These are phyloP conservation scores for Pionites leucogaster DNA, from an alignment of 2,113 vertebrate species.

Conservation along the genomic window DNA sequence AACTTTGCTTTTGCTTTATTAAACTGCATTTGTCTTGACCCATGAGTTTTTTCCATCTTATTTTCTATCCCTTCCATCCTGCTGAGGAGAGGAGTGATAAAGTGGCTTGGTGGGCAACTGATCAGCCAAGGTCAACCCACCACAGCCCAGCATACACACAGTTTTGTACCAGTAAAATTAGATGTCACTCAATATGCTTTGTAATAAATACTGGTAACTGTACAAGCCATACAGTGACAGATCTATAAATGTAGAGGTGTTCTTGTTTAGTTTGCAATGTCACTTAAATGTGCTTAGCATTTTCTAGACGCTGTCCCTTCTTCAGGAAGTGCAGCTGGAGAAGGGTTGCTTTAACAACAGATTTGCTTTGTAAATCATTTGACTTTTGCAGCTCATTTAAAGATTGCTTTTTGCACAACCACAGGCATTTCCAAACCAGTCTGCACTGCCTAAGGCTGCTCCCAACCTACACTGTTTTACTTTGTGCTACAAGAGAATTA, in stretches of 20 bases:
- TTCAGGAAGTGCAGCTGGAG: not conserved
- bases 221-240: not conserved
- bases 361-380: slow-evolving; percentile 2
- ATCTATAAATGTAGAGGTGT: not conserved
- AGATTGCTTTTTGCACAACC: not conserved
- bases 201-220: not conserved
- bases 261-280: not conserved
- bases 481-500: not conserved
- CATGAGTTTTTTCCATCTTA: not conserved
- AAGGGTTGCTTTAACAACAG: not conserved
- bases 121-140: not conserved
- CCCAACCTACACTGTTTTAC: not conserved
- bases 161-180: not conserved
- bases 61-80: not conserved
- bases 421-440: not conserved
- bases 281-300: not conserved
- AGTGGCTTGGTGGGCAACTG: not conserved
- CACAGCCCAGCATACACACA: not conserved
- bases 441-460: not conserved
- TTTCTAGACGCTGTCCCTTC: not conserved
- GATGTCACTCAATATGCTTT: not conserved
- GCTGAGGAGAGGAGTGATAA: not conserved
- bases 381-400: not conserved
- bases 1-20: not conserved
- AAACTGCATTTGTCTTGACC: not conserved